Evolutionary conservation across 2,888 invertebrate genomes (phyloP).

Genomic region (Automeris io): DNA sequence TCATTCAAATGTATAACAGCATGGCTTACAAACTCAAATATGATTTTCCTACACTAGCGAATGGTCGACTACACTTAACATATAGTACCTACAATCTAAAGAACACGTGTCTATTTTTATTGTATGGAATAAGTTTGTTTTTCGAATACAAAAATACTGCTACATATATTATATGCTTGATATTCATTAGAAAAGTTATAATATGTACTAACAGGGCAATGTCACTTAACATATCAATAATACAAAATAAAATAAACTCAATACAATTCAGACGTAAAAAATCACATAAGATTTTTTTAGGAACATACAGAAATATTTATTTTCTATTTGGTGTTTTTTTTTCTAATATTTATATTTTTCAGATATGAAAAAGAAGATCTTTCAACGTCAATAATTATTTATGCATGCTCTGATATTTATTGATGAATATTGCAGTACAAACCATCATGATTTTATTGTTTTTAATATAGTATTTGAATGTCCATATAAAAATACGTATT

Average conservation of each 20-base stretch:
- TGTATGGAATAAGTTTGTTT: conserved; percentile 20
- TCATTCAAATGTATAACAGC: background rate
- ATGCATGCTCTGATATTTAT: too few species aligned
- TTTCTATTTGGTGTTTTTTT: conserved; percentile 49
- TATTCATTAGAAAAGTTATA: background rate
- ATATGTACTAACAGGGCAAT: background rate
- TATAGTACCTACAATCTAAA: conserved; percentile 20
- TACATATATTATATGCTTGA: conserved; percentile 9
- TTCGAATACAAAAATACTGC: conserved; percentile 15
- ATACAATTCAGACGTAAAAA: conserved; percentile 23
- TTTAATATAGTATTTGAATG: too few species aligned
- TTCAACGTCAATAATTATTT: too few species aligned
- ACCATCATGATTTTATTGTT: too few species aligned
- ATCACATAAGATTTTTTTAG: conserved; percentile 39
- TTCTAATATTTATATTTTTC: conserved; percentile 24
- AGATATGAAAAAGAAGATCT: too few species aligned
- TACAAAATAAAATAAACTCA: conserved; percentile 15
- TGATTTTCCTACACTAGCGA: conserved; percentile 24
- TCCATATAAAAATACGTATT: too few species aligned
- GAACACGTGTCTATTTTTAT: conserved; percentile 17
- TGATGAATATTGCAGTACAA: too few species aligned
- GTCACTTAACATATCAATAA: conserved; percentile 14
- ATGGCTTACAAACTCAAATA: conserved; percentile 9
- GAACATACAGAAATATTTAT: conserved; percentile 61
- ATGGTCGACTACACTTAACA: conserved; percentile 20